Base-by-base conservation (phyloP, 2,113 vertebrate genomes). In the Oxyura jamaicensis region DNA sequence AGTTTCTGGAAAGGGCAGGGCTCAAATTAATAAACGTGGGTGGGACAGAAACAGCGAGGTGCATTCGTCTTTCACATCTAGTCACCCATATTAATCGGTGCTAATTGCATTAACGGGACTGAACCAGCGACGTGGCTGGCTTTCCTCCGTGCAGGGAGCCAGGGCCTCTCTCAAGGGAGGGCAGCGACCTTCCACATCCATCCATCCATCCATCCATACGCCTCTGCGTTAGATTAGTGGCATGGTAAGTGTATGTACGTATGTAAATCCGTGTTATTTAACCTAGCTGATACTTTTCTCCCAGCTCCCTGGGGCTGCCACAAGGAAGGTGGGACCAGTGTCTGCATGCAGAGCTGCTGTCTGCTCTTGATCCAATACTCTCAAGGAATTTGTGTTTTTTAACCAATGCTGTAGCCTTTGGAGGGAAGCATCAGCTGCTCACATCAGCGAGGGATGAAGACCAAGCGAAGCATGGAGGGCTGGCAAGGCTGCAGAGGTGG, bases 51-150 rank as follows among this genome's bases (percentile, higher is more conserved):
- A 71, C 79, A 55, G 83, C 33, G 46, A 88, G 50, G 86, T 90
- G 41, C 76, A 13, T 75, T 83, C 86, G 63, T 50, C 94, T 95
- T 97, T 97, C 94, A 95, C 59, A 14, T 94, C 86, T 86, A 90
- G 75, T 97, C 96, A 97, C 94, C 92, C 96, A 55, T 95, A 83
- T 67, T 96, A 97, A 97, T 95, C 65, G 86, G 85, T 69, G 86
- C 79, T 96, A 97, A 97, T 96, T 97, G 79, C 90, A 93, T 96
- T 95, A 96, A 73, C 16, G 88, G 67, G 67, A 91, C 55, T 1
- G 71, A 90, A 29, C 20, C 0, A 35, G 67, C 90, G 48, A 33
- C 28, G 31, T 68, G 86, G 68, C 63, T 73, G 67, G 22, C 82
- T 73, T 73, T 35, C 53, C 48, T 28, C 44, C 66, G 41, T 71